Evolutionary conservation across 2,113 vertebrate species (phyloP).

Genomic region (Lophura nycthemera): DNA sequence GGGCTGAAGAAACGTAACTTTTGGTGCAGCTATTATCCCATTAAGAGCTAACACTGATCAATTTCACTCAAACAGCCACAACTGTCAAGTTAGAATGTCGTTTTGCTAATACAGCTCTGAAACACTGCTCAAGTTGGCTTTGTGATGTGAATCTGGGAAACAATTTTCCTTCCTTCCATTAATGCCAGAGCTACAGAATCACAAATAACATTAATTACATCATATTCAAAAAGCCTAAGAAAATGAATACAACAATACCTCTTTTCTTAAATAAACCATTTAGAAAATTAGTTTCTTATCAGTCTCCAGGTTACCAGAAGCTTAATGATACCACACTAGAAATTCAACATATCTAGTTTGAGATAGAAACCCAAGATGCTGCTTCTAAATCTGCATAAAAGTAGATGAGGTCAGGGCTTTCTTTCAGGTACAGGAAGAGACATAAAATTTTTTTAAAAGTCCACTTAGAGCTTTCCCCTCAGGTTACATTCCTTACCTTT

Average conservation of each 20-base stretch:
- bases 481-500: neutral
- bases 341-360: accelerated
- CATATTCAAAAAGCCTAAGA: neutral
- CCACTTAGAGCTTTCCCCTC: neutral
- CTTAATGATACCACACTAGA: neutral
- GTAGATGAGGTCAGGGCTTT: neutral
- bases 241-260: neutral
- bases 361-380: neutral
- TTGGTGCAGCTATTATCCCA: neutral
- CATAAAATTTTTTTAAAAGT: neutral
- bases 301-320: neutral
- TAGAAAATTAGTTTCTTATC: neutral
- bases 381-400: neutral
- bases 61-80: neutral
- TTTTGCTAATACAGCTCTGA: neutral
- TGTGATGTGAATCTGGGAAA: neutral
- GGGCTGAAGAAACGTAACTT: neutral
- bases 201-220: neutral
- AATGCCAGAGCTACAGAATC: neutral
- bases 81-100: neutral
- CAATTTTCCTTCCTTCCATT: neutral
- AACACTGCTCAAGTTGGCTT: neutral
- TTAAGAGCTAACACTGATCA: neutral
- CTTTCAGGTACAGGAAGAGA: neutral
- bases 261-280: neutral